Evolutionary conservation across 2,797 vertebrate genomes (phyloP).

Genomic region (Lacerta viridis): DNA sequence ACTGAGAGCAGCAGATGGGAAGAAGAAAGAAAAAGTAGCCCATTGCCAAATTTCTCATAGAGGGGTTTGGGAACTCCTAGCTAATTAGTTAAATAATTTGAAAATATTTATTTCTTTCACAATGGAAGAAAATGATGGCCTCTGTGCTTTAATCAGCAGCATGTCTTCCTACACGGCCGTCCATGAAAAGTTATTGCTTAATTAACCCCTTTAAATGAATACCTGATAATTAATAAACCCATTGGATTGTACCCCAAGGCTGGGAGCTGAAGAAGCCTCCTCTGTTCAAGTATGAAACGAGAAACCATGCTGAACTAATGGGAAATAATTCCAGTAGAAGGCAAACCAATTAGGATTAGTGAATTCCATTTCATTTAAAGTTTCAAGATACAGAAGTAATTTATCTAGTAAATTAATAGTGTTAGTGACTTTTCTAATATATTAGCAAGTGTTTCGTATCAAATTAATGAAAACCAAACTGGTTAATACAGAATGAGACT

Average conservation of each 20-base stretch:
- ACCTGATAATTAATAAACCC: constrained; percentile 86
- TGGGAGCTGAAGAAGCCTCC: constrained; percentile 80
- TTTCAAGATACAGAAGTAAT: constrained; percentile 85
- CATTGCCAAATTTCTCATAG: constrained; percentile 43
- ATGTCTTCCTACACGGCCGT: constrained; percentile 79
- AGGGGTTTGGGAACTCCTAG: neutral
- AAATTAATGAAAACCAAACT: constrained; percentile 84
- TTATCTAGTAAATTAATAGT: constrained; percentile 87
- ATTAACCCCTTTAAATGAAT: constrained; percentile 86
- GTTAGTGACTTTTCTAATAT: constrained; percentile 82
- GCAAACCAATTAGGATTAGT: constrained; percentile 87
- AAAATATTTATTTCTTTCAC: constrained; percentile 73
- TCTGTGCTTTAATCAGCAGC: constrained; percentile 78
- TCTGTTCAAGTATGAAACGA: constrained; percentile 81
- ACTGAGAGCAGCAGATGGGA: neutral
- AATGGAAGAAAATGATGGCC: constrained; percentile 73
- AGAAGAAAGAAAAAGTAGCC: constrained; percentile 39
- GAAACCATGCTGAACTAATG: constrained; percentile 85
- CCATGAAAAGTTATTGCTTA: constrained; percentile 86
- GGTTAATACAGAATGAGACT: constrained; percentile 80
- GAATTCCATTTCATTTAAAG: constrained; percentile 87
- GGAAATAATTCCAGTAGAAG: constrained; percentile 84
- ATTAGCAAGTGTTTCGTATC: constrained; percentile 80
- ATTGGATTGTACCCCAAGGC: constrained; percentile 81
- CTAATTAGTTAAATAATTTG: constrained; percentile 69